Evolutionary conservation across 2,797 vertebrate species (phyloP).

Genomic region (Toxotes lorentzi): DNA sequence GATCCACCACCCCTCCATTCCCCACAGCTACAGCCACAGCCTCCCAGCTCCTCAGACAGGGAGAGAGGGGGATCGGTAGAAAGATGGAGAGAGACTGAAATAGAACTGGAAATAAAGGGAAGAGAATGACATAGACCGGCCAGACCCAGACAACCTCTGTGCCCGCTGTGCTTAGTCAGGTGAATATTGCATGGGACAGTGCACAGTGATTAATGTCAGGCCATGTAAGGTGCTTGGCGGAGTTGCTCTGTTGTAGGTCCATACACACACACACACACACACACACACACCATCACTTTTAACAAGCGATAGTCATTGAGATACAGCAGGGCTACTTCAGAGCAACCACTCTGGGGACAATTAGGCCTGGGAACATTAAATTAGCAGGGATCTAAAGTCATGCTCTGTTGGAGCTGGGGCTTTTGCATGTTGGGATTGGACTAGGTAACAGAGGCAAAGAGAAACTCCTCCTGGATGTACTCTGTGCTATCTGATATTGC

Average conservation of each 20-base stretch:
- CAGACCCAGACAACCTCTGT: conserved; percentile 60
- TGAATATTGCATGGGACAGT: conserved; percentile 76
- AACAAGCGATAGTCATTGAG: conserved; percentile 70
- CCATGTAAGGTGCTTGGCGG: conserved; percentile 70
- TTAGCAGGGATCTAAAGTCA: conserved; percentile 75
- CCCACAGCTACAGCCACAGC: conserved; percentile 21
- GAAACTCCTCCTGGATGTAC: conserved; percentile 39
- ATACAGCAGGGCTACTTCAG: conserved; percentile 64
- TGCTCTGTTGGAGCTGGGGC: conserved; percentile 56
- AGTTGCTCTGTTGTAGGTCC: conserved; percentile 46
- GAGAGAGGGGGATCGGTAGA: conserved; percentile 15
- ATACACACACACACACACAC: conserved; percentile 34
- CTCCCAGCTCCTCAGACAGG: conserved; percentile 24
- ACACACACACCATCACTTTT: conserved; percentile 61
- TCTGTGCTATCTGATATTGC: conserved; percentile 29
- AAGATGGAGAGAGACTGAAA: conserved; percentile 45
- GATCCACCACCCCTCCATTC: conserved; percentile 26
- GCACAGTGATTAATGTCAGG: conserved; percentile 80
- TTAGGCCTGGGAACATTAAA: conserved; percentile 78
- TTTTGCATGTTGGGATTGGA: conserved; percentile 58
- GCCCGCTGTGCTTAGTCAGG: conserved; percentile 73
- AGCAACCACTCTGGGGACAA: conserved; percentile 74
- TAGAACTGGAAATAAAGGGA: conserved; percentile 61
- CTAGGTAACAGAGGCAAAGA: conserved; percentile 33
- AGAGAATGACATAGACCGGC: conserved; percentile 54